Evolutionary conservation across 1,140 invertebrate genomes (phyloP), one percentile per base, ranked within the genome.

Genomic region (Rhopalosiphum padi): DNA sequence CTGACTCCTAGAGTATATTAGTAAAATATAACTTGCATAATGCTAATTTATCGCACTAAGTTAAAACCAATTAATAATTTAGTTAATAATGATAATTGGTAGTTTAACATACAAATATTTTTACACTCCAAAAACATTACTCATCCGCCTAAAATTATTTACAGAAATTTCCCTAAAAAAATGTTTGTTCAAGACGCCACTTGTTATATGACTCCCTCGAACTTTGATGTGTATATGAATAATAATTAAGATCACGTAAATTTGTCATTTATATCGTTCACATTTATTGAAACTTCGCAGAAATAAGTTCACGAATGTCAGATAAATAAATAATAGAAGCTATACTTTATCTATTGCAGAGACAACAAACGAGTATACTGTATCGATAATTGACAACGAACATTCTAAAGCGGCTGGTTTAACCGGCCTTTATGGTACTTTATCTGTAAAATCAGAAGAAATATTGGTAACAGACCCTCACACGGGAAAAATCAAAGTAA

Each of bases 301-400:
- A 15, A 68, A 68, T 68, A 30, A n/a, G 30, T n/a, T 30, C 2
- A 77, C 6, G 8, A 77, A 77, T 77, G 15, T n/a, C 30, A 77
- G 30, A 77, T 77, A n/a, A 77, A 77, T 77, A 77, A n/a, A 77
- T 77, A 77, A 77, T 77, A 77, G 5, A 77, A 77, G 25, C 11
- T 68, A n/a, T 68, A 68, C 4, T n/a, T 77, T n/a, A 77, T 77
- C 22, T 77, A 91, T 94, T 95, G 88, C 94, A 95, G 95, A 95
- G 60, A 94, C 94, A 23, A 95, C 95, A 51, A 95, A 95, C 93
- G 95, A 95, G 77, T 96, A 96, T 94, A 95, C 95, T 35, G 95
- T 96, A 9, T 96, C 96, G 2, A 95, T 96, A 30, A 95, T 96
- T 23, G 96, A 96, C 94, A 96, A 96, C 85, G 94, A 94, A 0